Evolutionary conservation across 2,113 vertebrate species (phyloP).

Genomic region (Lamprotornis superbus): DNA sequence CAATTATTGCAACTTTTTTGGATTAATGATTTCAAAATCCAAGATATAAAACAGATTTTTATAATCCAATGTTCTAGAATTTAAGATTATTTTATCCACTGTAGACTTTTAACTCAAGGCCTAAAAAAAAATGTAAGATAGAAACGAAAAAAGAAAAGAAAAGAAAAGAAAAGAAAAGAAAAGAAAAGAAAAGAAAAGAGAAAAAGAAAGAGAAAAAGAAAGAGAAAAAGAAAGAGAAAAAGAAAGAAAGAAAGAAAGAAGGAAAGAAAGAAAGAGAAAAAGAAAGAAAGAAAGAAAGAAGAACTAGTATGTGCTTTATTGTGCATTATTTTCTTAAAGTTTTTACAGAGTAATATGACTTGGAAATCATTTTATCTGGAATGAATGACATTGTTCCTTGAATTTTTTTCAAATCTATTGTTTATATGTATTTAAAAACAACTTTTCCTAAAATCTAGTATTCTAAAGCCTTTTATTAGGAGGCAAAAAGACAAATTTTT

Average conservation of each 20-base stretch:
- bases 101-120: neutral
- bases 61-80: neutral
- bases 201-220: neutral
- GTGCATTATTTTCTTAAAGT: neutral
- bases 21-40: neutral
- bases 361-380: neutral
- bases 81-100: neutral
- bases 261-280: accelerated
- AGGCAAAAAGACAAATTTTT: neutral
- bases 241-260: too few relatives aligned
- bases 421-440: neutral
- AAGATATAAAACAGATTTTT: neutral
- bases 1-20: neutral
- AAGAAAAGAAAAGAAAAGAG: too few relatives aligned
- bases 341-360: neutral
- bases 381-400: neutral
- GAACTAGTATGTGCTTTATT: neutral
- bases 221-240: neutral
- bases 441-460: neutral
- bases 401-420: neutral
- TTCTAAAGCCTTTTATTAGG: neutral
- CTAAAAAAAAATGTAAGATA: neutral
- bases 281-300: neutral
- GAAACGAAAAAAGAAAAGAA: too few relatives aligned
- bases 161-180: too few relatives aligned